phyloP scores from a whole-genome alignment of 1,140 invertebrate species.

The Aradophagus sp. region DNA sequence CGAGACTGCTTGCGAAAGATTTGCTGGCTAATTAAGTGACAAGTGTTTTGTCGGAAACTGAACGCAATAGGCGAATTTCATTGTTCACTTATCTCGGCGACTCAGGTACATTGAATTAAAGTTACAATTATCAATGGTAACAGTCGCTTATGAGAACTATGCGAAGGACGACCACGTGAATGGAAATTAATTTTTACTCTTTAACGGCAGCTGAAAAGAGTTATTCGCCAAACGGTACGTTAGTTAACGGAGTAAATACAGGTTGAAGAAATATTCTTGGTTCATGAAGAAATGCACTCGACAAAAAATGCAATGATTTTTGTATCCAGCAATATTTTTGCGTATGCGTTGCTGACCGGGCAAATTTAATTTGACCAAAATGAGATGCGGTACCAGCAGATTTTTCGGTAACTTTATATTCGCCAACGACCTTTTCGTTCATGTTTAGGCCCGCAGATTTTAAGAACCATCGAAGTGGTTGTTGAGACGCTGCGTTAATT shows the following conservation, averaged over 20 bases:
- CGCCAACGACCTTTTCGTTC: slow-evolving; percentile 9
- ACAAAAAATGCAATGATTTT: slow-evolving; percentile 10
- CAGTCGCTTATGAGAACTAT: slow-evolving; percentile 60
- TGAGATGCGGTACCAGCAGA: slow-evolving; percentile 6
- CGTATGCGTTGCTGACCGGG: slow-evolving; percentile 1
- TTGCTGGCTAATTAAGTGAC: too few relatives aligned
- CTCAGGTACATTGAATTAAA: slow-evolving; percentile 21
- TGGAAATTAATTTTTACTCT: slow-evolving; percentile 35
- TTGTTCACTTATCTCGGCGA: slow-evolving; percentile 29
- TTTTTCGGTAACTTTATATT: slow-evolving; percentile 9
- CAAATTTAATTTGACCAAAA: slow-evolving; percentile 7
- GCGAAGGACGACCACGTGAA: slow-evolving; percentile 56
- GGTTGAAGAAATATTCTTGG: not conserved
- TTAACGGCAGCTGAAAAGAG: slow-evolving; percentile 43
- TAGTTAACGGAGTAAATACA: slow-evolving; percentile 7
- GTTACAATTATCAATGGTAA: slow-evolving; percentile 50
- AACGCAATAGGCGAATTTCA: too few relatives aligned
- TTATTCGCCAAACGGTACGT: too few relatives aligned
- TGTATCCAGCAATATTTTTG: slow-evolving; percentile 1
- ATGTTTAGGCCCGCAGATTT: slow-evolving; percentile 41
- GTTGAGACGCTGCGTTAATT: slow-evolving; percentile 64
- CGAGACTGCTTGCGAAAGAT: too few relatives aligned
- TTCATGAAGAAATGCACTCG: too few relatives aligned
- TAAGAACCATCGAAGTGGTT: slow-evolving; percentile 59
- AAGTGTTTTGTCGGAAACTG: too few relatives aligned